Evolutionary conservation across 1,140 invertebrate species (phyloP).

Genomic region (Rhopalosiphum maidis): DNA sequence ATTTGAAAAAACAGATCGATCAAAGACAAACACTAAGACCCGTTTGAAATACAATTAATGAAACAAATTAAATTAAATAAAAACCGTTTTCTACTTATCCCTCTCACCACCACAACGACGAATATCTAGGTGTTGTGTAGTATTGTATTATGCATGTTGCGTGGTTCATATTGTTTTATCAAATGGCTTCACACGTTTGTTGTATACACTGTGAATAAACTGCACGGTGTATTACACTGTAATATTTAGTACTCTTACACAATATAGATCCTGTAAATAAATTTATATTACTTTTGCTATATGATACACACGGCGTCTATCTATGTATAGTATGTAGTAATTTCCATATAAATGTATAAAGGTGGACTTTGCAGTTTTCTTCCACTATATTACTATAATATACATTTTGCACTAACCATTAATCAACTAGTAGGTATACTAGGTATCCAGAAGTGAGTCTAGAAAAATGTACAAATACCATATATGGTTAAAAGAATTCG

Average conservation of each 20-base stretch:
- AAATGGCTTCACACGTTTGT: not conserved
- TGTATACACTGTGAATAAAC: not conserved
- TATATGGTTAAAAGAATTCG: not conserved
- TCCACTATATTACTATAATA: not conserved
- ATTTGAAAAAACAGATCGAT: not conserved
- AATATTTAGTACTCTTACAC: not conserved
- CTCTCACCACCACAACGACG: not conserved
- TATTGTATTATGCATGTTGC: not conserved
- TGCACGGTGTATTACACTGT: not conserved
- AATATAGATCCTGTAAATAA: not conserved
- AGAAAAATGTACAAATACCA: not conserved
- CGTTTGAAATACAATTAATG: conserved; percentile 12
- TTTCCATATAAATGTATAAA: not conserved
- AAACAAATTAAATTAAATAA: not conserved
- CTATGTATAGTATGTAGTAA: not conserved
- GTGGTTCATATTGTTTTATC: not conserved
- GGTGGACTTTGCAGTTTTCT: not conserved
- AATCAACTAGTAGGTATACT: not conserved
- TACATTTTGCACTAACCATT: no score
- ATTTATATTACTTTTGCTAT: not conserved
- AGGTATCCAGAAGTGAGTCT: not conserved
- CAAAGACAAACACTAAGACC: not conserved
- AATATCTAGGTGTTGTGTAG: not conserved
- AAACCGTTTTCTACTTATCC: not conserved
- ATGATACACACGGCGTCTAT: not conserved